Conservation (phyloP, 2,113 vertebrate species). For the Hipposideros armiger region DNA sequence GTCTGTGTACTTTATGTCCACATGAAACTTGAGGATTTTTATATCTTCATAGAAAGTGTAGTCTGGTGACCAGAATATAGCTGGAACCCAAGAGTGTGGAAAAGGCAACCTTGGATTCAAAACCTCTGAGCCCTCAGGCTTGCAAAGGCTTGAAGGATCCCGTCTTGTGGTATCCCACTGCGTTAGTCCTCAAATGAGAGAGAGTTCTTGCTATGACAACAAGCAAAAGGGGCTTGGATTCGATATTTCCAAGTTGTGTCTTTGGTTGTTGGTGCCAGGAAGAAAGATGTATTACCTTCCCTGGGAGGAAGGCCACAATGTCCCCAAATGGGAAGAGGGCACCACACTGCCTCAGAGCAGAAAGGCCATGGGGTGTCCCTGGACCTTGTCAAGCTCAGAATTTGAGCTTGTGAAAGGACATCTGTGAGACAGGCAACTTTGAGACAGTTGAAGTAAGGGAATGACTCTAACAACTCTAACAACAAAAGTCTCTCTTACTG, state of each 20-base stretch:
- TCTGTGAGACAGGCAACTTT: background rate
- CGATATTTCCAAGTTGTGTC: background rate
- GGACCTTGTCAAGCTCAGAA: background rate
- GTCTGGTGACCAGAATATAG: background rate
- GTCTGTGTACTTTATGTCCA: background rate
- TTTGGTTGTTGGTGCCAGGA: background rate
- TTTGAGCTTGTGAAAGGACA: background rate
- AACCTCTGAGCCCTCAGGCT: background rate
- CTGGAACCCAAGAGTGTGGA: background rate
- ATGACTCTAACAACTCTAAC: background rate
- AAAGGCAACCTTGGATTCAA: background rate
- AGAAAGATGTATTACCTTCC: background rate
- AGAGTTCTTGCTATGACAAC: background rate
- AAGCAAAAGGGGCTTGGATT: background rate
- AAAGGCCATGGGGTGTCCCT: background rate
- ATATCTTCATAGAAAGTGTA: background rate
- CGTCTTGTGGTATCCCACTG: background rate
- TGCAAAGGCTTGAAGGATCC: too few relatives aligned
- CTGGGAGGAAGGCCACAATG: background rate
- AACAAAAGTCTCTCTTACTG: background rate
- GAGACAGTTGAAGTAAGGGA: background rate
- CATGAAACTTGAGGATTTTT: background rate
- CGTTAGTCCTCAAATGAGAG: background rate
- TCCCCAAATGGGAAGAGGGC: background rate
- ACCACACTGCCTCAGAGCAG: accelerated